Conservation (phyloP, 2,797 vertebrate species). For the Channallabes apus region DNA sequence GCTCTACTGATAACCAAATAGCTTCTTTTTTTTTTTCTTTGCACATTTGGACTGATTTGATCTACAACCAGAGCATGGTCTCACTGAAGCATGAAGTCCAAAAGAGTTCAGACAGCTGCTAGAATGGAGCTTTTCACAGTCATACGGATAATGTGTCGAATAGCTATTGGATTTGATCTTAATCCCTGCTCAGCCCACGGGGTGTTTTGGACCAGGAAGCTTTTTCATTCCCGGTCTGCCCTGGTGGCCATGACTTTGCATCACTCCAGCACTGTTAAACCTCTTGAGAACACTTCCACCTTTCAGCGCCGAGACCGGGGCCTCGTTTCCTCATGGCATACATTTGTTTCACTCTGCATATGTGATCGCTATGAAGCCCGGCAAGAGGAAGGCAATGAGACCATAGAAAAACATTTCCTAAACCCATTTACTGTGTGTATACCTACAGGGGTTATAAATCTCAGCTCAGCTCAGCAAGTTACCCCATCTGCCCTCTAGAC, state of each 20-base stretch:
- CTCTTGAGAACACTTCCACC: slow-evolving; percentile 43
- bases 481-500: slow-evolving; percentile 58
- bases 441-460: slow-evolving; percentile 48
- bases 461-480: neutral
- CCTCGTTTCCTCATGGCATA: slow-evolving; percentile 44
- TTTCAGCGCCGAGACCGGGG: slow-evolving; percentile 46
- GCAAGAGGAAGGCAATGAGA: slow-evolving; percentile 38
- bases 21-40: neutral
- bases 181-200: slow-evolving; percentile 16
- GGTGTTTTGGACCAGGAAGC: slow-evolving; percentile 31
- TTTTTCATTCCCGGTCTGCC: slow-evolving; percentile 15
- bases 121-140: neutral
- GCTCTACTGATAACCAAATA: neutral
- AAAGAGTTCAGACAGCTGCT: neutral
- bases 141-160: neutral
- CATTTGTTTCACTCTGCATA: slow-evolving; percentile 48
- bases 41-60: neutral
- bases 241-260: slow-evolving; percentile 29
- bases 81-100: slow-evolving; percentile 4
- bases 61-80: neutral
- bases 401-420: slow-evolving; percentile 51
- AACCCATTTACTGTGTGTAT: slow-evolving; percentile 49
- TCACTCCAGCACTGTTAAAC: slow-evolving; percentile 24
- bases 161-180: slow-evolving; percentile 11
- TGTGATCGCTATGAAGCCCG: slow-evolving; percentile 30